These are phyloP conservation scores for Strix aluco DNA, from an alignment of 2,113 vertebrate species.

Conservation along the genomic window DNA sequence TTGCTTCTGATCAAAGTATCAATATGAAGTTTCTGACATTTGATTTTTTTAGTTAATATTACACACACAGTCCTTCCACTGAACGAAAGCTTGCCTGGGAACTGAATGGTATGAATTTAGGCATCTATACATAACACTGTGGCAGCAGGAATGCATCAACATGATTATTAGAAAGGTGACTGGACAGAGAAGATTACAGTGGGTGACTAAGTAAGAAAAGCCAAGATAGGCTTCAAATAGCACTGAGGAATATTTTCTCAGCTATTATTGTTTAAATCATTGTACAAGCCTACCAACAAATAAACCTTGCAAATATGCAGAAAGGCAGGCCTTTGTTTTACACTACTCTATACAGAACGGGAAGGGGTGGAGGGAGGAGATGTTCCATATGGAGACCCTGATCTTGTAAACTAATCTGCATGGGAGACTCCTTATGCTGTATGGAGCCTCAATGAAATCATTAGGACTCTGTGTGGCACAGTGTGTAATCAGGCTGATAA, in stretches of 20 bases:
- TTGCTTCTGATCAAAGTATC: constrained; percentile 73
- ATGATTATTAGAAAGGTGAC: neutral
- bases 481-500: constrained; percentile 62
- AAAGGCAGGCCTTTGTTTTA: constrained; percentile 16
- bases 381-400: constrained; percentile 37
- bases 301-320: neutral
- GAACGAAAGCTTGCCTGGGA: neutral
- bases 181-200: neutral
- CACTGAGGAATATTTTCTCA: neutral
- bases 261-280: neutral
- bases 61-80: neutral
- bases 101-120: neutral
- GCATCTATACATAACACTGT: neutral
- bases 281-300: neutral
- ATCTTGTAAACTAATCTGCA: constrained; percentile 54
- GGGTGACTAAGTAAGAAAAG: neutral
- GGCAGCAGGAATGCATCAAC: neutral
- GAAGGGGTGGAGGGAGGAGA: constrained; percentile 27
- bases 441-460: constrained; percentile 31
- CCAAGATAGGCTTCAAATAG: neutral
- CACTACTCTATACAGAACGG: neutral
- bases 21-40: constrained; percentile 54
- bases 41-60: constrained; percentile 3
- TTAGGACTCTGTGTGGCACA: constrained; percentile 39
- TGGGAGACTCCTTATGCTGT: constrained; percentile 50